phyloP scores from a whole-genome alignment of 2,888 invertebrate genomes.

The Ditylenchus weischeri region DNA sequence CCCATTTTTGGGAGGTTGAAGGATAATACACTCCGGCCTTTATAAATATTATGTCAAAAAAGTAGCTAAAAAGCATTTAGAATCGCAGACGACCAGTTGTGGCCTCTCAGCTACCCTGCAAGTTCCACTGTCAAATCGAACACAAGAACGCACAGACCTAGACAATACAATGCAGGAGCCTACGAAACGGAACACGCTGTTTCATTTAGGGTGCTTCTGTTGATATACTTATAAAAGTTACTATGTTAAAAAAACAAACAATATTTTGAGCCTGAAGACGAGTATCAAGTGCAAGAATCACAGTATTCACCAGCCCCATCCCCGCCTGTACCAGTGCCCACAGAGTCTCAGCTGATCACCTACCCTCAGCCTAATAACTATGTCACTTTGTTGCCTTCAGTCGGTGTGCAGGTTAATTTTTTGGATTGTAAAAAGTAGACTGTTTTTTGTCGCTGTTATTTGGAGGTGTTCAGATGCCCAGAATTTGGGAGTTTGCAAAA shows the following conservation, averaged over 20 bases:
- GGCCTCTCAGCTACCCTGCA: conserved; percentile 38
- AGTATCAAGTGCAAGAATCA: not conserved
- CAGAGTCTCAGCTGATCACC: no score
- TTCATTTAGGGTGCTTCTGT: no score
- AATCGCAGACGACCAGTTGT: conserved; percentile 32
- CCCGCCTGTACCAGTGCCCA: not conserved
- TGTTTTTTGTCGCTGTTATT: not conserved
- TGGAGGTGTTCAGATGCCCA: no score
- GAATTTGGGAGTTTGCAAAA: no score
- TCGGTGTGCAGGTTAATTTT: conserved; percentile 6
- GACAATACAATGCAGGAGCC: not conserved
- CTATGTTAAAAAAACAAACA: no score
- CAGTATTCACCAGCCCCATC: not conserved
- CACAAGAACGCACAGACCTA: not conserved
- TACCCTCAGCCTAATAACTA: conserved; percentile 3
- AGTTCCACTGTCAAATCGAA: conserved; percentile 16
- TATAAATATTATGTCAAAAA: not conserved
- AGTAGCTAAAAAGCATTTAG: not conserved
- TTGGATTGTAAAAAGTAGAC: not conserved
- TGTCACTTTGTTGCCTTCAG: conserved; percentile 15
- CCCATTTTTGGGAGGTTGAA: not conserved
- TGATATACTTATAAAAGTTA: no score
- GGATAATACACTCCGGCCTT: no score
- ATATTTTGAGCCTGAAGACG: not conserved
- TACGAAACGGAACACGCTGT: not conserved